Conservation (phyloP, 2,888 invertebrate genomes). For the Agrotis clavis region DNA sequence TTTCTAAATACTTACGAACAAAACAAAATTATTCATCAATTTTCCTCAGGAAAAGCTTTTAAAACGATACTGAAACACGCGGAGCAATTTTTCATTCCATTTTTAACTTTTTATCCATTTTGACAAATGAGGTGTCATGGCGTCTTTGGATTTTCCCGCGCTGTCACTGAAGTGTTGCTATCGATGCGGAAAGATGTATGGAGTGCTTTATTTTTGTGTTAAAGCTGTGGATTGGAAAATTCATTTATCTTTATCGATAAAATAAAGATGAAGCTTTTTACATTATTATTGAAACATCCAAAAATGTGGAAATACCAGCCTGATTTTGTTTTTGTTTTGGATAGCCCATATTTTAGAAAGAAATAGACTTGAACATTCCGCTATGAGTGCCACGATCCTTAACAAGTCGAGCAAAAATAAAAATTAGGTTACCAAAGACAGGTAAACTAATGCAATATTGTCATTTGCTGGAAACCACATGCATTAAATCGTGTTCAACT, state of each 20-base stretch:
- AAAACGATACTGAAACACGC: neutral
- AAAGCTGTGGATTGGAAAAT: neutral
- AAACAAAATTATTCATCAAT: neutral
- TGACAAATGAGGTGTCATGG: constrained; percentile 52
- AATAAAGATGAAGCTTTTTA: too few species aligned
- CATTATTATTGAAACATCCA: too few species aligned
- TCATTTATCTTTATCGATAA: neutral
- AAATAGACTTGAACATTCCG: too few species aligned
- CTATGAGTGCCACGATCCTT: too few species aligned
- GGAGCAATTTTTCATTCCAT: constrained; percentile 22
- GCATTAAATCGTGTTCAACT: too few species aligned
- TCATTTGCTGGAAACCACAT: too few species aligned
- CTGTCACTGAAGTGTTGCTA: constrained; percentile 16
- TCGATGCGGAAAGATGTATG: neutral
- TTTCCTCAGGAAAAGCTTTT: neutral
- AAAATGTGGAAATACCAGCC: too few species aligned
- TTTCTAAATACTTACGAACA: neutral
- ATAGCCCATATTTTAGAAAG: too few species aligned
- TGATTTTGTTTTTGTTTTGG: too few species aligned
- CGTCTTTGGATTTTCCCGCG: constrained; percentile 35
- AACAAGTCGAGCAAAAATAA: too few species aligned
- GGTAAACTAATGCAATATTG: too few species aligned
- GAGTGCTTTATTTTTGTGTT: neutral
- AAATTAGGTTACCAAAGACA: too few species aligned
- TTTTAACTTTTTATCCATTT: constrained; percentile 23